A percentile compares a stretch with the other conserved stretches of the same genome.
Evolutionary conservation across 1,140 invertebrate genomes (phyloP).

Genomic region (Lordiphosa stackelbergi): DNA sequence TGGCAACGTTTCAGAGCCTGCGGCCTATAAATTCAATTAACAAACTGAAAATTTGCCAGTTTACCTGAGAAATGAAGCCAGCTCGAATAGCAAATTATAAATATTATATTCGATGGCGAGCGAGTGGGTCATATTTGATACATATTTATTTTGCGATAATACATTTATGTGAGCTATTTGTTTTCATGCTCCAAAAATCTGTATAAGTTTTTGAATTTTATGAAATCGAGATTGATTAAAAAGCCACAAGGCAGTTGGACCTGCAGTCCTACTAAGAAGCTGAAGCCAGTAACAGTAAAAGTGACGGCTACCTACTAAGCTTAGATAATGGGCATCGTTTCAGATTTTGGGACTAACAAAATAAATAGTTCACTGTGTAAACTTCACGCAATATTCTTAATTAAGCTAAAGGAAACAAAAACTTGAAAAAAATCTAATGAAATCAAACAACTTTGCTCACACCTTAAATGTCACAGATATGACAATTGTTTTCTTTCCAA

Average conservation of each 20-base stretch:
- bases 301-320: too few relatives aligned
- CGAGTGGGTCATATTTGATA: constrained; percentile 12
- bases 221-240: constrained; percentile 8
- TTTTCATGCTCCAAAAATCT: constrained; percentile 7
- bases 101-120: neutral
- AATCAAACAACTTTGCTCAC: neutral
- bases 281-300: too few relatives aligned
- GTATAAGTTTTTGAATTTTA: constrained; percentile 4
- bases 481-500: constrained; percentile 8
- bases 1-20: constrained; percentile 41
- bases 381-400: too few relatives aligned
- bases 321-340: too few relatives aligned
- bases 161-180: too few relatives aligned
- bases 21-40: constrained; percentile 52
- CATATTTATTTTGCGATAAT: too few relatives aligned
- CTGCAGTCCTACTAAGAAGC: too few relatives aligned
- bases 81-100: neutral
- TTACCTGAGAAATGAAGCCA: neutral
- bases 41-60: constrained; percentile 12
- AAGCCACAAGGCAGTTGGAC: constrained; percentile 21
- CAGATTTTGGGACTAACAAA: too few relatives aligned
- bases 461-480: neutral
- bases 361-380: too few relatives aligned
- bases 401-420: too few relatives aligned
- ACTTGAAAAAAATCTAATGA: too few relatives aligned